Evolutionary conservation across 2,888 invertebrate genomes (phyloP), one percentile per base, ranked within the genome.

Genomic region (Parnassius smintheus): DNA sequence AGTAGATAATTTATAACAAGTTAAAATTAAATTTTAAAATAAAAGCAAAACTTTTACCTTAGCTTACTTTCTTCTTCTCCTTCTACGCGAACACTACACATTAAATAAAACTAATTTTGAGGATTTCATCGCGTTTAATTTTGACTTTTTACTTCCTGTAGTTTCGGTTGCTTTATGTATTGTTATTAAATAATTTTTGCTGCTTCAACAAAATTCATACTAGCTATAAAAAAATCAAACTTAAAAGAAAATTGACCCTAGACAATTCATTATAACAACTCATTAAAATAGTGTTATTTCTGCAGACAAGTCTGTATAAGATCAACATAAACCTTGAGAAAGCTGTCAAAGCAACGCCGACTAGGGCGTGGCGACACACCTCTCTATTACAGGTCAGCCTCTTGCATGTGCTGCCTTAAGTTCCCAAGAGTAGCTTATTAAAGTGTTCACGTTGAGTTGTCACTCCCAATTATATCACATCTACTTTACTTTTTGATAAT

Each of bases 311-410:
- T 56, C 2, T 41, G 53, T 12, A 49, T 54, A 60, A 60, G 48
- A 60, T 55, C 35, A 62, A 67, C 67, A 71, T 66, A 68, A 72
- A 69, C 66, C 75, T 76, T 75, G 79, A 75, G 73, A 72, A 76
- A 77, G 68, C 59, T 67, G 69, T 68, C 67, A 69, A 70, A 59
- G 59, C 57, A 35, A 9, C 44, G 60, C 86, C 82, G 72, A 75
- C 63, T 13, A 66, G 81, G 90, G 91, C 90, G 89, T 77, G 81
- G 69, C 84, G 87, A 76, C 88, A 87, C 91, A 84, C 91, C 91
- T 86, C 86, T 86, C 83, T 80, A 89, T 88, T 88, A 89, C 80
- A 72, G 81, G 71, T 71, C 77, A 73, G 72, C 72, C 72, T 69
- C 72, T 70, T 75, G 73, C 76, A 74, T 71, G 69, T 75, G 73